These are phyloP conservation scores for Drosophila asahinai DNA, from an alignment of 1,140 invertebrate genomes.

Conservation along the genomic window DNA sequence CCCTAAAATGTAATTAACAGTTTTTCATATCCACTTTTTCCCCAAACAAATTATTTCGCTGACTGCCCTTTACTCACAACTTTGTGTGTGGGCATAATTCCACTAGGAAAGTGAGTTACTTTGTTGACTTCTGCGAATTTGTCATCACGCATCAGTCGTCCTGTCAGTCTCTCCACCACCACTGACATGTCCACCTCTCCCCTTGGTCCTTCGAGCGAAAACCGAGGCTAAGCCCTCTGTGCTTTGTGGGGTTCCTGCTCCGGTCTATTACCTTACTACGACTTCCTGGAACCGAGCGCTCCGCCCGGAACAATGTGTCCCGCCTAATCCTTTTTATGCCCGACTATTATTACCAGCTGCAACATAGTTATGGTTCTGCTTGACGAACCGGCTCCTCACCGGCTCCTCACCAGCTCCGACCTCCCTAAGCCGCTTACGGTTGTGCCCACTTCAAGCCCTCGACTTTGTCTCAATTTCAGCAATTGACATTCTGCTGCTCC, in stretches of 20 bases:
- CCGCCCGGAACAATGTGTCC: conserved; percentile 59
- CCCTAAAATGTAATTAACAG: not conserved
- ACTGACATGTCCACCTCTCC: not conserved
- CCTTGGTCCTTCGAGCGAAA: not conserved
- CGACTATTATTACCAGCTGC: conserved; percentile 63
- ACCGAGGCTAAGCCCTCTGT: conserved; percentile 37
- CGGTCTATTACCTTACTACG: conserved; percentile 76
- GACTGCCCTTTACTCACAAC: not conserved
- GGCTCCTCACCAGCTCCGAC: conserved; percentile 12
- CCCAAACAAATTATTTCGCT: not conserved
- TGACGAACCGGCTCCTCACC: conserved; percentile 43
- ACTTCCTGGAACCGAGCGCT: conserved; percentile 54
- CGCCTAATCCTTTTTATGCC: conserved; percentile 70
- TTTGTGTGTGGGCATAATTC: conserved; percentile 43
- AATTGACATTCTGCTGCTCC: conserved; percentile 54
- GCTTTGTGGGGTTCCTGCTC: conserved; percentile 38
- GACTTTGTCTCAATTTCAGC: conserved; percentile 65
- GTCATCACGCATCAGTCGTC: conserved; percentile 55
- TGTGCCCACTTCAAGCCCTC: not conserved
- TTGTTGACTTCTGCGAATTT: conserved; percentile 39
- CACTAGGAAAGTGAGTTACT: not conserved
- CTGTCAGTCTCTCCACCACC: conserved; percentile 8
- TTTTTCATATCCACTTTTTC: not conserved
- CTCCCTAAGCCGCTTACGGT: conserved; percentile 67
- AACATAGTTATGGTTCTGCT: conserved; percentile 75